Base-by-base conservation (phyloP, 2,888 invertebrate species). In the Seira sanloemensis region DNA sequence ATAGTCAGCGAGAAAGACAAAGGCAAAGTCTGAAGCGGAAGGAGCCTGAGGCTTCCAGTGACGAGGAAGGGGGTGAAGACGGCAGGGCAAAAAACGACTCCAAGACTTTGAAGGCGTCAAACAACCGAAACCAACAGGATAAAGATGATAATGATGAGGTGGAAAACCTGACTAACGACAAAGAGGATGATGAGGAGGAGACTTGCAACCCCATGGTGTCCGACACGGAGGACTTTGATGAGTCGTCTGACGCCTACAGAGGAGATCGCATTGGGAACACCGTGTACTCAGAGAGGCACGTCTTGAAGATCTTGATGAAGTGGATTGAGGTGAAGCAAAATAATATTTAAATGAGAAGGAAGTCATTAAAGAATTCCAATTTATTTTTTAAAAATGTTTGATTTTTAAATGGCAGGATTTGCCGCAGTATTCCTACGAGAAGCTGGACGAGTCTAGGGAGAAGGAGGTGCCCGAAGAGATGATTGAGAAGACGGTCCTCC, bases 251-350 rank as follows among this genome's bases (percentile, higher is more conserved):
- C 9, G 71, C 78, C 7, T 67, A 88, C 1, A 76, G 89, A 37
- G 96, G 96, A 19, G 96, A 96, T 91, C 94, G 94, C 1, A 95
- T 97, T 80, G 96, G 96, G 9, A 93, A 94, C 86, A 96, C 96
- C 0, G 93, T 95, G 26, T 97, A 96, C 90, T 96, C 96, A 90
- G 94, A 95, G 91, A 92, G 95, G 27, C 95, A 94, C 90, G 95
- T 95, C 9, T 91, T 95, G 25, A 94, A 94, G 91, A 94, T 94
- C 19, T 90, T 96, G 19, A 91, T 96, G 79, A 93, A 94, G 90
- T 88, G 88, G 89, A 75, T 88, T 7, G 75, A 89, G 78, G 88
- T 87, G n/a, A 77, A 67, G 27, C 27, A n/a, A 69, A 26, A 21
- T n/a, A 69, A 7, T 26, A 27, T 71, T 19, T 50, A n/a, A 25